Percentiles rank a stretch among this genome's conserved stretches.
Conservation (phyloP, 2,113 vertebrate genomes). For the Dryoscopus gambensis region DNA sequence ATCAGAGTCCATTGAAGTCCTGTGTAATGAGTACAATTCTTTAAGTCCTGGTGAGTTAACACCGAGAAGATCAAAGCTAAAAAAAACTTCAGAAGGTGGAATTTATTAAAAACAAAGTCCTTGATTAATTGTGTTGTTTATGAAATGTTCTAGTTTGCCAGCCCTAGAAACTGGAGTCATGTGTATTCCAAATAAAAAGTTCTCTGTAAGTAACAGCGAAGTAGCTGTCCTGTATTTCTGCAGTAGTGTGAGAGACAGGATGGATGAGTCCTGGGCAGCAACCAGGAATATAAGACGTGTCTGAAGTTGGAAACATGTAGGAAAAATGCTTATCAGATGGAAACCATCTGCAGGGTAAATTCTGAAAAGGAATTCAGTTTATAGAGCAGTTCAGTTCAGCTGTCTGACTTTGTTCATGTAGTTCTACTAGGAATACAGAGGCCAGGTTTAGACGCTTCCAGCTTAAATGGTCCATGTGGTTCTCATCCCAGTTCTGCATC, state of each 20-base stretch:
- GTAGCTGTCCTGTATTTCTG: not conserved
- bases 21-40: conserved; percentile 15
- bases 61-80: conserved; percentile 34
- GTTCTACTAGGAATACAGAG: not conserved
- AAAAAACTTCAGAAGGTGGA: conserved; percentile 19
- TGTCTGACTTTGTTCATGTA: not conserved
- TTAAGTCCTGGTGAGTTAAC: conserved; percentile 6
- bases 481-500: not conserved
- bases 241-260: not conserved
- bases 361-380: not conserved
- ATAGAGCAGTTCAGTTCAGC: not conserved
- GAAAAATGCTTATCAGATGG: not conserved
- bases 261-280: not conserved
- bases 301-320: not conserved
- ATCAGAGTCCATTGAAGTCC: not conserved
- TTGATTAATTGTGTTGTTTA: conserved; percentile 11
- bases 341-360: not conserved
- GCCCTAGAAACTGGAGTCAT: not conserved
- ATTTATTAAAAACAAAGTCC: conserved; percentile 44
- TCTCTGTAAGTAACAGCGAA: not conserved
- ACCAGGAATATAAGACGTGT: not conserved
- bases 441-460: not conserved
- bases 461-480: not conserved
- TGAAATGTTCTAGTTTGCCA: conserved; percentile 26
- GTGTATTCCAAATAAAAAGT: not conserved